Evolutionary conservation across 2,113 vertebrate species (phyloP), one percentile per base, ranked within the genome.

Genomic region (Oreochromis tanganicae): DNA sequence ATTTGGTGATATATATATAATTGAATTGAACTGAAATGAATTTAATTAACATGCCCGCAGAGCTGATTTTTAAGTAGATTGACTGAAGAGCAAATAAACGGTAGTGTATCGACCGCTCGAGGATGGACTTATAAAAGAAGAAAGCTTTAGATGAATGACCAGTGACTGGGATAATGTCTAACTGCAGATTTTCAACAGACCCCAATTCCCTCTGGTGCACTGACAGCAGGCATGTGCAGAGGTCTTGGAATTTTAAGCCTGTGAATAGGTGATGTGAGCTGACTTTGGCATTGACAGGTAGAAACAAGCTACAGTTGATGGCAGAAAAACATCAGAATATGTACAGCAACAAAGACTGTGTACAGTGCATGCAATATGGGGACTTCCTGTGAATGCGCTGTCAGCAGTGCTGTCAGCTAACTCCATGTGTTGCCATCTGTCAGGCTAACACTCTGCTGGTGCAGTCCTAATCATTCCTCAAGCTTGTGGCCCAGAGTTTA

Each of bases 381-480:
- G 87, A 89, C 91, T 92, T 94, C 84, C 85, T 91, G 87, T 85
- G 91, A 93, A 89, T 89, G 92, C 89, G 81, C 87, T 89, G 94
- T 95, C 95, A 95, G 95, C 95, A 94, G 88, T 92, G 91, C 89
- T 94, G 92, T 93, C 94, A 93, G 90, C 92, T 81, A 85, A 80
- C 93, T 91, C 94, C 92, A 52, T 87, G 91, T 93, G 94, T 94
- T 94, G 90, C 95, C 94, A 95, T 93, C 94, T 94, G 94, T 95
- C 94, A 95, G 91, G 85, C 90, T 82, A 92, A 93, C 85, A 84
- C 84, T 87, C 89, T 91, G 93, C 89, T 86, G 85, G 90, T 92
- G 91, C 90, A 90, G 91, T 87, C 89, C 90, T 92, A 90, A 95
- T 94, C 88, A 95, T 91, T 92, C 79, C 91, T 92, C 92, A 73